Base-by-base conservation (phyloP, 2,888 invertebrate species). In the Tinea semifulvella region DNA sequence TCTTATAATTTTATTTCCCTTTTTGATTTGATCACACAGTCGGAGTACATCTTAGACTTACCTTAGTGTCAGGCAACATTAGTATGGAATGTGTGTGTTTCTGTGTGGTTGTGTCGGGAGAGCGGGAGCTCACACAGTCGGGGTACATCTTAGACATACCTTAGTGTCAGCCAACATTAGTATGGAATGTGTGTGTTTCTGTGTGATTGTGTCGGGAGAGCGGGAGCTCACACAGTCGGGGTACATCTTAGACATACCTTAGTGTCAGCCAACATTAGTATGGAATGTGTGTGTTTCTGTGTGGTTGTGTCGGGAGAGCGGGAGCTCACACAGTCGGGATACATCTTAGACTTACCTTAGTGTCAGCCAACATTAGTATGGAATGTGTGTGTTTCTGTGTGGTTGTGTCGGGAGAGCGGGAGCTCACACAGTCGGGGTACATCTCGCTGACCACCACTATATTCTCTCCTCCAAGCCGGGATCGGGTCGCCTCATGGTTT, bases 191-290 rank as follows among this genome's bases (percentile, higher is more conserved):
- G 58, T n/a, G n/a, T n/a, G n/a, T n/a, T n/a, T n/a, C n/a, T n/a
- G n/a, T n/a, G n/a, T n/a, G n/a, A n/a, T n/a, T n/a, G n/a, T n/a
- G n/a, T n/a, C n/a, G n/a, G n/a, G n/a, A n/a, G n/a, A n/a, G n/a
- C n/a, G n/a, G n/a, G n/a, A n/a, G n/a, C n/a, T n/a, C n/a, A n/a
- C n/a, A n/a, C n/a, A n/a, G n/a, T n/a, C n/a, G n/a, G n/a, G n/a
- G n/a, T n/a, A n/a, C 6, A 25, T 25, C 27, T 10, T 7, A n/a
- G 25, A 25, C 6, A 3, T 57, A 85, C 85, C 57, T 83, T 84
- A 31, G 85, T 85, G 62, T 89, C 88, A 14, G 87, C 87, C 4
- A 89, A 70, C 70, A 88, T 88, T 13, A 89, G 63, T 55, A 88
- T 84, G 46, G 84, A 76, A 47, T 85, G 85, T 1, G 58, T 18